phyloP scores from a whole-genome alignment of 2,888 invertebrate species.

The Thumatha senex region DNA sequence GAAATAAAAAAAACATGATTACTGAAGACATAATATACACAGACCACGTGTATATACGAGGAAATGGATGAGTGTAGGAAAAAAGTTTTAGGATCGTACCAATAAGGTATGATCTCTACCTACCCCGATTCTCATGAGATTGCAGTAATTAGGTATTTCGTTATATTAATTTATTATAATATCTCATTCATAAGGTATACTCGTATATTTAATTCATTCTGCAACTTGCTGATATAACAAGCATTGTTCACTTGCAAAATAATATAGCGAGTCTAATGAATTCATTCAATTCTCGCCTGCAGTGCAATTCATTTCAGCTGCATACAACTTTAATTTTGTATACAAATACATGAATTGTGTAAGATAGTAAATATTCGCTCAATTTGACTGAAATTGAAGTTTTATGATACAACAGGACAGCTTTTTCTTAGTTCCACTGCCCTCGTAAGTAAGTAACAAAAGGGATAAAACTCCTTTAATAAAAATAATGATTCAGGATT shows the following conservation, averaged over 20 bases:
- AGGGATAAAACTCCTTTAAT: too few relatives aligned
- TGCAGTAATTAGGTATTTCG: too few relatives aligned
- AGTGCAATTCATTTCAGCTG: constrained; percentile 22
- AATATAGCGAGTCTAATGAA: constrained; percentile 11
- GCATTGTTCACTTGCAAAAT: constrained; percentile 13
- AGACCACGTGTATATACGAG: too few relatives aligned
- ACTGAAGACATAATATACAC: neutral
- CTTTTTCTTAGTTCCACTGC: neutral
- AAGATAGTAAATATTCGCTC: neutral
- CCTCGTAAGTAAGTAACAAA: too few relatives aligned
- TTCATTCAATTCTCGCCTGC: constrained; percentile 16
- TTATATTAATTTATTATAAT: neutral
- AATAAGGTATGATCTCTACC: too few relatives aligned
- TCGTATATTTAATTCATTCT: constrained; percentile 13
- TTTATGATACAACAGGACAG: neutral
- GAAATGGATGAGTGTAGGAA: too few relatives aligned
- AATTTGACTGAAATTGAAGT: constrained; percentile 12
- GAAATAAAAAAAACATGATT: constrained; percentile 26
- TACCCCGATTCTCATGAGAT: too few relatives aligned
- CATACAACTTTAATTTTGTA: constrained; percentile 11
- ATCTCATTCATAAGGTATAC: constrained; percentile 7
- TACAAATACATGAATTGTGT: neutral
- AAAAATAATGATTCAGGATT: neutral
- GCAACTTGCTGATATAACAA: constrained; percentile 8
- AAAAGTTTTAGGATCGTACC: too few relatives aligned